phyloP scores from a whole-genome alignment of 2,113 vertebrate genomes.

The Alouatta palliata region DNA sequence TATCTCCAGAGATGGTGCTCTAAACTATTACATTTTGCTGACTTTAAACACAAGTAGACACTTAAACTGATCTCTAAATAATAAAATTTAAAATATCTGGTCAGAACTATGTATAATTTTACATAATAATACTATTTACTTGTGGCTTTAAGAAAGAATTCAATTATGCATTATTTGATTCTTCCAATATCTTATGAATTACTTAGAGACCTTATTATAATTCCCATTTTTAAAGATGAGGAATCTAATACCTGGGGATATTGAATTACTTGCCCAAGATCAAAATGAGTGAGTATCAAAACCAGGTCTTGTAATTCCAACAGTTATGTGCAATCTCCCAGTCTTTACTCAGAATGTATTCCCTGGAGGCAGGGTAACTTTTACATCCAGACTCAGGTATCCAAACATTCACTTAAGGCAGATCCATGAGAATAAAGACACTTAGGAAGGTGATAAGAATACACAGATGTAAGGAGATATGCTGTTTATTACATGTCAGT shows the following conservation, averaged over 20 bases:
- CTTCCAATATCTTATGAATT: not conserved
- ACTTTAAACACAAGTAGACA: not conserved
- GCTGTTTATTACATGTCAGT: not conserved
- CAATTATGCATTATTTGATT: not conserved
- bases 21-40: not conserved
- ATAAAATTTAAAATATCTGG: not conserved
- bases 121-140: not conserved
- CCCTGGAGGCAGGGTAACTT: not conserved
- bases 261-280: not conserved
- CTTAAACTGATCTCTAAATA: not conserved
- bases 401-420: not conserved
- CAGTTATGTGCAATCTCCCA: not conserved
- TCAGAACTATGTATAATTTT: not conserved
- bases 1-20: not conserved
- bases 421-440: not conserved
- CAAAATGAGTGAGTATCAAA: conserved; percentile 4
- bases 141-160: not conserved
- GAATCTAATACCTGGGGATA: not conserved
- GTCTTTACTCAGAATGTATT: not conserved
- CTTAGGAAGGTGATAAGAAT: not conserved
- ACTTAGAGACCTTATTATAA: not conserved
- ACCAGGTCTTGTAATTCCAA: not conserved
- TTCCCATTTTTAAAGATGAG: not conserved
- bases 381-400: not conserved
- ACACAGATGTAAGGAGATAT: not conserved